These are phyloP conservation scores for Thelaira solivaga DNA, from an alignment of 2,888 invertebrate genomes.

Conservation along the genomic window DNA sequence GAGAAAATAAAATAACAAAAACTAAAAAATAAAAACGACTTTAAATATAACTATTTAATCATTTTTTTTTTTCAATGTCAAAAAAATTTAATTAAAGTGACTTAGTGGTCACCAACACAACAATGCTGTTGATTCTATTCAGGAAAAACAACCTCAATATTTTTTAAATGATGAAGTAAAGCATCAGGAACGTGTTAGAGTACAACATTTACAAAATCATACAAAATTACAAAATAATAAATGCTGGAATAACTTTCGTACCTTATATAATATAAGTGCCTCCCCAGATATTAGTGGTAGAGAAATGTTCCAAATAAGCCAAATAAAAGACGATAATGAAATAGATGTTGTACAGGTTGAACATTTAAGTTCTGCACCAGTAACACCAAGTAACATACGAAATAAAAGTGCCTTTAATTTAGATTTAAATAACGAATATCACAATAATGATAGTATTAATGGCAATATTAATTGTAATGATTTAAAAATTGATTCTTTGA, in stretches of 20 bases:
- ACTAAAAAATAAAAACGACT: too few relatives aligned
- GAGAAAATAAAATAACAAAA: too few relatives aligned
- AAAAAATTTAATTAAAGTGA: too few relatives aligned
- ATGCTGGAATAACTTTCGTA: constrained; percentile 61
- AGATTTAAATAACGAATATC: constrained; percentile 48
- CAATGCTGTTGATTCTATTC: constrained; percentile 4
- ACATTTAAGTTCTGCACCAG: constrained; percentile 15
- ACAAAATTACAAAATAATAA: constrained; percentile 64
- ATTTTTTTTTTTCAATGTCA: too few relatives aligned
- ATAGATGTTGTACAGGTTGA: constrained; percentile 35
- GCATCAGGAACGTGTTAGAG: constrained; percentile 60
- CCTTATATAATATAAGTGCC: constrained; percentile 56
- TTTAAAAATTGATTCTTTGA: neutral
- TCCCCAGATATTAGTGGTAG: constrained; percentile 33
- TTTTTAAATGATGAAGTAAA: constrained; percentile 14
- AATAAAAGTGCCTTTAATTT: constrained; percentile 61
- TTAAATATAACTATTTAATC: too few relatives aligned
- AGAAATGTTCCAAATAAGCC: constrained; percentile 26
- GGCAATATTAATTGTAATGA: constrained; percentile 40
- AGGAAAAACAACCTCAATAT: constrained; percentile 19
- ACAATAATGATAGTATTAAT: constrained; percentile 27
- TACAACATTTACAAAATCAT: constrained; percentile 63
- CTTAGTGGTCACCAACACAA: constrained; percentile 18
- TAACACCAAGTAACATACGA: constrained; percentile 39
- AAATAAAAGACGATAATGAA: constrained; percentile 29